Conservation (phyloP, 2,888 invertebrate genomes). For the Beris chalybata region DNA sequence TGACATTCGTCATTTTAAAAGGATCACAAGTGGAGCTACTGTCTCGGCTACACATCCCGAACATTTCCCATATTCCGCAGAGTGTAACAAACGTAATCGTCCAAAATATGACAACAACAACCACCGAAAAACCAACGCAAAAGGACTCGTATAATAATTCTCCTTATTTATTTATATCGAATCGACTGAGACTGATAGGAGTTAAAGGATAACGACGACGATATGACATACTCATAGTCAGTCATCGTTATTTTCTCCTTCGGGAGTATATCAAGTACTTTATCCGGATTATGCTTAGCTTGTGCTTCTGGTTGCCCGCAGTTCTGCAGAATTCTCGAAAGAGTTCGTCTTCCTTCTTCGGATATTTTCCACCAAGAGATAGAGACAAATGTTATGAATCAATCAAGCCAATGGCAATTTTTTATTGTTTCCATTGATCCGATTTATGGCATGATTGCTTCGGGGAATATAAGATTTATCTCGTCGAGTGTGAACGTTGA, state of each 20-base stretch:
- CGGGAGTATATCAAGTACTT: constrained; percentile 30
- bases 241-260: constrained; percentile 29
- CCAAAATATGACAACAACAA: too few species aligned
- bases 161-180: constrained; percentile 28
- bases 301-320: constrained; percentile 13
- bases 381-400: constrained; percentile 37
- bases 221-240: constrained; percentile 31
- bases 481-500: constrained; percentile 28
- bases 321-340: constrained; percentile 25
- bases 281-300: constrained; percentile 30
- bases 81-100: too few species aligned
- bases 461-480: constrained; percentile 35
- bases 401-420: constrained; percentile 37
- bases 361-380: constrained; percentile 7
- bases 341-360: constrained; percentile 21
- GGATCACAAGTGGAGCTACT: not conserved
- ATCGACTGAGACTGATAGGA: constrained; percentile 23
- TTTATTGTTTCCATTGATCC: constrained; percentile 36
- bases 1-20: not conserved
- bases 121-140: too few species aligned
- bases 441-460: constrained; percentile 35
- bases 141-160: not conserved
- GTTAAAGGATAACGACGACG: constrained; percentile 30
- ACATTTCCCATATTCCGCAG: too few species aligned
- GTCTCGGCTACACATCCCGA: not conserved